phyloP scores from a whole-genome alignment of 2,888 invertebrate genomes.

The Coremacera marginata region DNA sequence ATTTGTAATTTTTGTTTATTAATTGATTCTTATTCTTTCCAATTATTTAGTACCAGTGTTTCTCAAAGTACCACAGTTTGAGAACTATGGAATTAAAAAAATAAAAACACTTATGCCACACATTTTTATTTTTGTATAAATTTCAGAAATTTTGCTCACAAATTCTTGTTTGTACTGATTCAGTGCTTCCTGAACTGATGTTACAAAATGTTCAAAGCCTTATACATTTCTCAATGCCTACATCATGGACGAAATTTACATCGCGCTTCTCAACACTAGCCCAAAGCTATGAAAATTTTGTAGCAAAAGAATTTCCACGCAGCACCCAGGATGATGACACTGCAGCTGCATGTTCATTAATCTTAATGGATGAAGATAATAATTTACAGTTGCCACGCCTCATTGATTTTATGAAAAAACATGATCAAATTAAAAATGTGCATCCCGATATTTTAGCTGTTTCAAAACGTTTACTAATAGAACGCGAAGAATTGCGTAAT shows the following conservation, averaged over 20 bases:
- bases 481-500: conserved; percentile 52
- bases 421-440: conserved; percentile 53
- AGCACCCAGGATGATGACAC: background rate
- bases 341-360: conserved; percentile 63
- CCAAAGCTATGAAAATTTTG: conserved; percentile 71
- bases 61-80: background rate
- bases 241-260: conserved; percentile 76
- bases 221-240: conserved; percentile 80
- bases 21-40: too few relatives aligned
- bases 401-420: conserved; percentile 72
- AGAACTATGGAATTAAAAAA: too few relatives aligned
- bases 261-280: conserved; percentile 78
- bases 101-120: too few relatives aligned
- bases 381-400: conserved; percentile 75
- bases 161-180: conserved; percentile 79
- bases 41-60: background rate
- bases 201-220: conserved; percentile 77
- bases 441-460: conserved; percentile 56
- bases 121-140: background rate
- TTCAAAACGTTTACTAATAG: conserved; percentile 45
- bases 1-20: too few relatives aligned
- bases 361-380: conserved; percentile 74
- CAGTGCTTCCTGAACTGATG: conserved; percentile 74
- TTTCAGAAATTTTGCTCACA: conserved; percentile 50
- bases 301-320: conserved; percentile 47